These are phyloP conservation scores for Tanypteryx hageni DNA, from an alignment of 2,888 invertebrate species.

Conservation along the genomic window DNA sequence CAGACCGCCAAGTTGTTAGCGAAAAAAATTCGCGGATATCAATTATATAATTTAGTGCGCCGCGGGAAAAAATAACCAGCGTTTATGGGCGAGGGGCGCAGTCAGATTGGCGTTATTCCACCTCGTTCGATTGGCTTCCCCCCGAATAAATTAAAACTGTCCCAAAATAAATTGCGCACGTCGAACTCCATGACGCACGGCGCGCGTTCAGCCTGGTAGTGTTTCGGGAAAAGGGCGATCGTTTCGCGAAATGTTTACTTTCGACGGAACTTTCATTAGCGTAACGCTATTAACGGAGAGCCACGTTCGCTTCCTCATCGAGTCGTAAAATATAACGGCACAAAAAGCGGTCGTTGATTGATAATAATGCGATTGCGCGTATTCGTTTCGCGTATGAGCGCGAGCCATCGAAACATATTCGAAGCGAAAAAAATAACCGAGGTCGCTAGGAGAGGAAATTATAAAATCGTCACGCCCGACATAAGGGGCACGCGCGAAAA, in stretches of 20 bases:
- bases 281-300: not conserved
- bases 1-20: not conserved
- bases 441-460: not conserved
- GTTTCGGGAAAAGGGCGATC: not conserved
- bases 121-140: conserved; percentile 22
- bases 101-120: not conserved
- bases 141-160: conserved; percentile 33
- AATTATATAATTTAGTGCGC: not conserved
- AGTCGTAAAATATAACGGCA: conserved; percentile 7
- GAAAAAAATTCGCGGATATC: conserved; percentile 21
- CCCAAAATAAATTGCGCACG: conserved; percentile 22
- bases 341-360: conserved; percentile 41
- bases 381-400: not conserved
- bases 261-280: conserved; percentile 42
- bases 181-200: conserved; percentile 9
- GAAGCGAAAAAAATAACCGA: not conserved
- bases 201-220: not conserved
- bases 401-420: not conserved
- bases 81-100: not conserved
- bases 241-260: conserved; percentile 42
- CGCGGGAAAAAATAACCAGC: not conserved
- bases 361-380: conserved; percentile 18
- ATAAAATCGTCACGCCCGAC: not conserved
- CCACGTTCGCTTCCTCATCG: conserved; percentile 3
- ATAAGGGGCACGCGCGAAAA: conserved; percentile 25